A percentile compares a stretch with the other conserved stretches of the same genome.
These are phyloP conservation scores for Meda fulgida DNA, from an alignment of 2,797 vertebrate genomes.

Conservation along the genomic window DNA sequence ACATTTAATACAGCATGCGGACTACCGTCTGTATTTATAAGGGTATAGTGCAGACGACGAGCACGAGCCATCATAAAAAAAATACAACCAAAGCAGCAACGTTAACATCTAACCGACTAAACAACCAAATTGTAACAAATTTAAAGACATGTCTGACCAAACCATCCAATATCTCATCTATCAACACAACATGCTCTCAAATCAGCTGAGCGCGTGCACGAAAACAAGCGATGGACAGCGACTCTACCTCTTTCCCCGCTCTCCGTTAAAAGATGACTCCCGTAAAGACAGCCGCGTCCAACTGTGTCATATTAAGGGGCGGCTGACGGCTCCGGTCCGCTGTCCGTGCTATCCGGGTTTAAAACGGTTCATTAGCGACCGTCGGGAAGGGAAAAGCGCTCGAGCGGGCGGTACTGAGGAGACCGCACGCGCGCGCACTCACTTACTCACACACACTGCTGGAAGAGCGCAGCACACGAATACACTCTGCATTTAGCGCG, in stretches of 20 bases:
- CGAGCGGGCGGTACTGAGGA: slow-evolving; percentile 69
- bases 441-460: slow-evolving; percentile 13
- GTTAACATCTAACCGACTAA: not conserved
- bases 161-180: not conserved
- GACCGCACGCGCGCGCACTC: slow-evolving; percentile 23
- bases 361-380: slow-evolving; percentile 82
- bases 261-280: slow-evolving; percentile 62
- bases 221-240: slow-evolving; percentile 54
- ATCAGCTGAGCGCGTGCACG: slow-evolving; percentile 43
- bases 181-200: slow-evolving; percentile 27
- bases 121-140: not conserved
- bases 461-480: slow-evolving; percentile 71
- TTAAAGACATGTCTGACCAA: not conserved
- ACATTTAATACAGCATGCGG: not conserved
- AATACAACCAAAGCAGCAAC: slow-evolving; percentile 7
- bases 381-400: slow-evolving; percentile 76
- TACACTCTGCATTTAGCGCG: slow-evolving; percentile 68
- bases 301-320: slow-evolving; percentile 73
- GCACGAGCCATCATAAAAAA: not conserved
- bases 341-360: slow-evolving; percentile 74
- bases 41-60: slow-evolving; percentile 6
- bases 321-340: slow-evolving; percentile 67
- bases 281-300: slow-evolving; percentile 69
- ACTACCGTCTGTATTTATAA: not conserved
- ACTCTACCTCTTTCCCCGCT: slow-evolving; percentile 68